Conservation (phyloP, 1,140 invertebrate species). For the Cardiocondyla obscurior region DNA sequence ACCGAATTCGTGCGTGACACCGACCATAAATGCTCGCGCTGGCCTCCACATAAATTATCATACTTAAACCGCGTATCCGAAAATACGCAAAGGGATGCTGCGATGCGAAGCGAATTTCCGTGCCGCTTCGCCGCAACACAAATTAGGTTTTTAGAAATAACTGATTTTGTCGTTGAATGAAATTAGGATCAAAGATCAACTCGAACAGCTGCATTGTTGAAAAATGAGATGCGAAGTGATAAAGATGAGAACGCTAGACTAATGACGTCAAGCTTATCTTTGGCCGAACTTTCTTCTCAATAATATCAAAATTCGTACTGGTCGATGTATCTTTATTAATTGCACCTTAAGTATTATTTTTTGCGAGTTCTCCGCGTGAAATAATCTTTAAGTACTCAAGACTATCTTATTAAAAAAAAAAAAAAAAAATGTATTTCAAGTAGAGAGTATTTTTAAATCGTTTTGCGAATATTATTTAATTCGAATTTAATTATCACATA, state of each 20-base stretch:
- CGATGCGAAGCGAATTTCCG: constrained; percentile 55
- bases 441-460: not conserved
- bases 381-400: too few species aligned
- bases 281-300: not conserved
- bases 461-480: not conserved
- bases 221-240: not conserved
- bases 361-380: not conserved
- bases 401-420: too few species aligned
- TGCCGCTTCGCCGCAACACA: not conserved
- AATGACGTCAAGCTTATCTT: not conserved
- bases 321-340: not conserved
- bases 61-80: constrained; percentile 52
- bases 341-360: not conserved
- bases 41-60: constrained; percentile 67
- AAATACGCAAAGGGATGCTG: constrained; percentile 17
- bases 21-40: constrained; percentile 20
- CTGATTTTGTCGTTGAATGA: constrained; percentile 38
- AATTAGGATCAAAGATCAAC: not conserved
- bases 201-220: not conserved
- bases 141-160: constrained; percentile 51
- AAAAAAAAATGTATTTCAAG: too few species aligned
- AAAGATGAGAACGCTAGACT: not conserved
- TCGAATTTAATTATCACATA: not conserved
- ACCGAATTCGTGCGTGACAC: constrained; percentile 48
- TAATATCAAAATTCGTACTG: not conserved